These are phyloP conservation scores for Acarapis woodi DNA, from an alignment of 1,140 invertebrate species.

Conservation along the genomic window DNA sequence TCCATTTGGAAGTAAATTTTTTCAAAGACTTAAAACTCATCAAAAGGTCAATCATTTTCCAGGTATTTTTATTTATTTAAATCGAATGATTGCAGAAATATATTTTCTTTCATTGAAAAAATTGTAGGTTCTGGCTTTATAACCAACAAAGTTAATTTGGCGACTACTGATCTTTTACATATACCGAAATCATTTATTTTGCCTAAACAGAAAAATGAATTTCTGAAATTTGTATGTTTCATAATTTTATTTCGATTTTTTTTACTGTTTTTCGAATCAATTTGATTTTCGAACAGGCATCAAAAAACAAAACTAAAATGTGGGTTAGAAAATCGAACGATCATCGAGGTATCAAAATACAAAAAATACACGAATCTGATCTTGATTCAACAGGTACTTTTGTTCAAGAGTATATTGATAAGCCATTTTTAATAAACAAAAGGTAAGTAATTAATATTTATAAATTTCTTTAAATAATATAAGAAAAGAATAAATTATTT, in stretches of 20 bases:
- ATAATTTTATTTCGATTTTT: not conserved
- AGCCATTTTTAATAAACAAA: conserved; percentile 29
- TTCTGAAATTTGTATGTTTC: conserved; percentile 33
- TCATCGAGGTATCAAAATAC: conserved; percentile 58
- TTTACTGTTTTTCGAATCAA: not conserved
- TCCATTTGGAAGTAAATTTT: conserved; percentile 32
- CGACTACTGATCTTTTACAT: conserved; percentile 36
- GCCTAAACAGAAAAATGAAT: conserved; percentile 36
- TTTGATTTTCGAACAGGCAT: conserved; percentile 18
- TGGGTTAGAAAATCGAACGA: conserved; percentile 81
- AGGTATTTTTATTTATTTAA: no score
- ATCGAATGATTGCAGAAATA: no score
- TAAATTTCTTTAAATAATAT: not conserved
- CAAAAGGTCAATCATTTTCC: conserved; percentile 83
- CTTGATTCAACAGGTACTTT: conserved; percentile 42
- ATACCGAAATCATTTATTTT: conserved; percentile 65
- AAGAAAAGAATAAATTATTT: not conserved
- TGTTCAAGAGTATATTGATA: conserved; percentile 55
- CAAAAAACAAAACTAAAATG: conserved; percentile 30
- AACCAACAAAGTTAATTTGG: conserved; percentile 74
- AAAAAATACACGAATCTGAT: conserved; percentile 35
- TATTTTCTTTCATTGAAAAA: no score
- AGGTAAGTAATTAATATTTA: conserved; percentile 14
- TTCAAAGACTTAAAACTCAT: conserved; percentile 32
- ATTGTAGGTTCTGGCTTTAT: conserved; percentile 73